Evolutionary conservation across 2,113 vertebrate genomes (phyloP).

Genomic region (Eptesicus fuscus): DNA sequence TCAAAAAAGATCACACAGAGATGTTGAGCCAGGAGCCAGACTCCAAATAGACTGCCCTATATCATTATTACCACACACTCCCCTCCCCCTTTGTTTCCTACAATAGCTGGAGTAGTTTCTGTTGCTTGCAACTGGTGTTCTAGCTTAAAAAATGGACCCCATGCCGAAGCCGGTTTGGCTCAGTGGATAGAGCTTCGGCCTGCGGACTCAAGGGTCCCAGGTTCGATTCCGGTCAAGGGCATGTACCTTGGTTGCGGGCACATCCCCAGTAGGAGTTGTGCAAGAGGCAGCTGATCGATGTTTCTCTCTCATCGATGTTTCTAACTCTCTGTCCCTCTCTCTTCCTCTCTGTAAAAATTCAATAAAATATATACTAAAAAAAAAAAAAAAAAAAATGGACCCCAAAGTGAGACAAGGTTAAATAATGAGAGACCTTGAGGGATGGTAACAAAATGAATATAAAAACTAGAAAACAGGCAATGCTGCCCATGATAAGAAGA

Average conservation of each 20-base stretch:
- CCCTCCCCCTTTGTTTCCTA: background rate
- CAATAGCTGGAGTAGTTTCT: background rate
- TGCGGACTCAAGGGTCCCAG: too few relatives aligned
- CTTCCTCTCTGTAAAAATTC: too few relatives aligned
- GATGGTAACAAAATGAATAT: background rate
- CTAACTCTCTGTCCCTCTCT: too few relatives aligned
- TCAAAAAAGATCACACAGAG: background rate
- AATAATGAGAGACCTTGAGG: background rate
- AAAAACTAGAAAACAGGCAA: too few relatives aligned
- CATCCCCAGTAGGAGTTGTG: too few relatives aligned
- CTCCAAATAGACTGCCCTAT: background rate
- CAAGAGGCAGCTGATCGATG: too few relatives aligned
- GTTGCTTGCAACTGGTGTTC: background rate
- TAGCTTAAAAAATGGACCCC: background rate
- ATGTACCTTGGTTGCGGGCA: too few relatives aligned
- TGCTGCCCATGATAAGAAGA: background rate
- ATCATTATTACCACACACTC: background rate
- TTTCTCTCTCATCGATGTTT: too few relatives aligned
- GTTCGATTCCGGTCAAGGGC: too few relatives aligned
- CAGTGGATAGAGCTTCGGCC: too few relatives aligned
- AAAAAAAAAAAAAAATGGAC: background rate
- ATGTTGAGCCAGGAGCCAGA: background rate
- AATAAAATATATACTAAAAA: too few relatives aligned
- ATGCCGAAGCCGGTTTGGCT: too few relatives aligned
- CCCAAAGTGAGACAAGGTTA: background rate